These are phyloP conservation scores for Adelphocoris suturalis DNA, from an alignment of 2,888 invertebrate species.

Conservation along the genomic window DNA sequence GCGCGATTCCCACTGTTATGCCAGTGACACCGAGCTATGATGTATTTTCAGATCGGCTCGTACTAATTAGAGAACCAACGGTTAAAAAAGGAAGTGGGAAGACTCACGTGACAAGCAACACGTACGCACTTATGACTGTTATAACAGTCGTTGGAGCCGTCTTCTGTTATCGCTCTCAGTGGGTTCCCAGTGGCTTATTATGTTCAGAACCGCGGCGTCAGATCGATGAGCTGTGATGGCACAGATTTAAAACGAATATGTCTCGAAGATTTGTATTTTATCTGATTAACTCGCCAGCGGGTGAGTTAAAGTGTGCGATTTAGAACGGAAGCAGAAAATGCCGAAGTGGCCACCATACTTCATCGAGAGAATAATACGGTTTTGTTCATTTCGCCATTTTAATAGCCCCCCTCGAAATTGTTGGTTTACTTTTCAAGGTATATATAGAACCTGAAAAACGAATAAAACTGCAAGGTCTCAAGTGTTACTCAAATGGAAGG, in stretches of 20 bases:
- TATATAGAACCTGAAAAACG: too few species aligned
- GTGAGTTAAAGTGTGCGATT: neutral
- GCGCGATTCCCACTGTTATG: slow-evolving; percentile 23
- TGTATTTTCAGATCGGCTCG: slow-evolving; percentile 33
- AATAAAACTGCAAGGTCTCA: too few species aligned
- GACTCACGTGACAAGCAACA: slow-evolving; percentile 13
- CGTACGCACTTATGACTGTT: slow-evolving; percentile 35
- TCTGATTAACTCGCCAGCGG: neutral
- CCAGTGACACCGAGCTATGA: slow-evolving; percentile 14
- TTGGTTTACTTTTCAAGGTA: too few species aligned
- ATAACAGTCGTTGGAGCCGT: slow-evolving; percentile 21
- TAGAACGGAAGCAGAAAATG: neutral
- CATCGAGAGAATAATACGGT: too few species aligned
- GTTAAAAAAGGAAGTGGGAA: neutral
- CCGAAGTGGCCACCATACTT: too few species aligned
- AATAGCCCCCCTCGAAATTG: too few species aligned
- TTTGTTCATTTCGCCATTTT: too few species aligned
- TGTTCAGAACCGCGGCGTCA: slow-evolving; percentile 8
- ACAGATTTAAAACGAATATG: neutral
- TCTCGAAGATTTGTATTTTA: neutral
- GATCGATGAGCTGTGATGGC: neutral
- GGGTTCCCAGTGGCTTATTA: neutral
- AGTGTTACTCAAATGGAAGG: too few species aligned
- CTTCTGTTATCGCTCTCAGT: neutral
- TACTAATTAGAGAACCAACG: slow-evolving; percentile 31